Conservation (phyloP, 1,140 invertebrate species). For the Bombus vancouverensis region DNA sequence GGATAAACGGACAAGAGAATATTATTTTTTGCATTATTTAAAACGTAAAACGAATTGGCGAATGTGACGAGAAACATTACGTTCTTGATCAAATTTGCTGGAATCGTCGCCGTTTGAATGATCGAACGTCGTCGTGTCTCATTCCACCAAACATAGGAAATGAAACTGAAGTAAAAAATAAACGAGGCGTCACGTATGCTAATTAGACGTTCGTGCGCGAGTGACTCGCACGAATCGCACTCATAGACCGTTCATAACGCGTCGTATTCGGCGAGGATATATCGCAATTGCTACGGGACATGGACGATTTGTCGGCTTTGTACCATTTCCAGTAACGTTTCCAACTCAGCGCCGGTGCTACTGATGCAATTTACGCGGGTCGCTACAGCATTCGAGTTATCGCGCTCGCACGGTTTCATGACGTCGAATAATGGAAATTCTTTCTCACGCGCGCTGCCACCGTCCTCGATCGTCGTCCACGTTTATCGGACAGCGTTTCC, state of each 20-base stretch:
- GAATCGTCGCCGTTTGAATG: neutral
- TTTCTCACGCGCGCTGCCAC: constrained; percentile 1
- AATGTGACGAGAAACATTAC: too few relatives aligned
- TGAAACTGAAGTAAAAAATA: neutral
- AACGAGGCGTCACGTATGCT: neutral
- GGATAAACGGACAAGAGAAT: neutral
- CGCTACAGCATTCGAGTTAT: constrained; percentile 34
- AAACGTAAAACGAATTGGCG: neutral
- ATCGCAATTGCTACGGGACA: neutral
- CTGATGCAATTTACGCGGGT: constrained; percentile 43
- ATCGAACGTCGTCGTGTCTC: neutral
- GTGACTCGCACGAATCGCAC: neutral
- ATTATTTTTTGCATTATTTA: neutral
- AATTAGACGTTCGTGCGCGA: neutral
- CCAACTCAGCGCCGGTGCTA: constrained; percentile 16
- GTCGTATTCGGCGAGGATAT: constrained; percentile 13
- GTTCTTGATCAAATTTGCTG: neutral
- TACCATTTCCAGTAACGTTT: constrained; percentile 20
- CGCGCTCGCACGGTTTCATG: constrained; percentile 4
- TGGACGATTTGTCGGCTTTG: constrained; percentile 32
- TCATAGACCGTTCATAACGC: neutral
- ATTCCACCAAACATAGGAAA: too few relatives aligned
- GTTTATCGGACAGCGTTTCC: neutral
- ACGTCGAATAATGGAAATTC: constrained; percentile 7
- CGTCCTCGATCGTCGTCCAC: neutral